These are phyloP conservation scores for Spinus pinus DNA, from an alignment of 2,797 vertebrate genomes.

Conservation along the genomic window DNA sequence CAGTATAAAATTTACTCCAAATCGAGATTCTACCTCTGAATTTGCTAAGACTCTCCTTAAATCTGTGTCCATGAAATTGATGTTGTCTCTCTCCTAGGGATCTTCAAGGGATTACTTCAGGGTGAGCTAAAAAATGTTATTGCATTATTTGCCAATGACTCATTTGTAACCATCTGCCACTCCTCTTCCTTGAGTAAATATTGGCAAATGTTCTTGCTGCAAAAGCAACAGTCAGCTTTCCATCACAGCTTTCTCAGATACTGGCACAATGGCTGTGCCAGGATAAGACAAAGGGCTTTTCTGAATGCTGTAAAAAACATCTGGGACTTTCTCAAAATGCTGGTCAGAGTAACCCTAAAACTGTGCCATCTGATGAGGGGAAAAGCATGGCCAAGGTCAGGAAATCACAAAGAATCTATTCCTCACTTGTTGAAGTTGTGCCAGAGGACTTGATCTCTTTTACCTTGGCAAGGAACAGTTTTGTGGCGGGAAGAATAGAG, in stretches of 20 bases:
- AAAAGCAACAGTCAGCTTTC: conserved; percentile 11
- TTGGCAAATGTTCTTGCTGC: conserved; percentile 22
- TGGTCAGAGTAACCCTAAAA: neutral
- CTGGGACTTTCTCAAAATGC: neutral
- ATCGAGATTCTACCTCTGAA: neutral
- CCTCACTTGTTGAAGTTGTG: neutral
- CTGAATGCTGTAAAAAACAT: neutral
- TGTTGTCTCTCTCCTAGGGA: neutral
- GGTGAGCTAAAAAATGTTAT: conserved; percentile 1
- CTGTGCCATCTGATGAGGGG: neutral
- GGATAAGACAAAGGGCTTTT: neutral
- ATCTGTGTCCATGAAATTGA: neutral
- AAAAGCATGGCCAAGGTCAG: neutral
- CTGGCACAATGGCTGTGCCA: neutral
- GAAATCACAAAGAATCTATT: neutral
- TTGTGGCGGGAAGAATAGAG: neutral
- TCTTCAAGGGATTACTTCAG: neutral
- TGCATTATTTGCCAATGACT: conserved; percentile 35
- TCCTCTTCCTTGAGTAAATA: conserved; percentile 43
- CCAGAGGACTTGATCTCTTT: neutral
- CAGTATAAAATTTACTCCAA: neutral
- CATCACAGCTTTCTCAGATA: conserved; percentile 3
- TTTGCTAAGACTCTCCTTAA: neutral
- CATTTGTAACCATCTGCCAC: conserved; percentile 39
- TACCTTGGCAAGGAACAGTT: neutral